phyloP scores from a whole-genome alignment of 2,797 vertebrate species.

The Buceros bicornis region DNA sequence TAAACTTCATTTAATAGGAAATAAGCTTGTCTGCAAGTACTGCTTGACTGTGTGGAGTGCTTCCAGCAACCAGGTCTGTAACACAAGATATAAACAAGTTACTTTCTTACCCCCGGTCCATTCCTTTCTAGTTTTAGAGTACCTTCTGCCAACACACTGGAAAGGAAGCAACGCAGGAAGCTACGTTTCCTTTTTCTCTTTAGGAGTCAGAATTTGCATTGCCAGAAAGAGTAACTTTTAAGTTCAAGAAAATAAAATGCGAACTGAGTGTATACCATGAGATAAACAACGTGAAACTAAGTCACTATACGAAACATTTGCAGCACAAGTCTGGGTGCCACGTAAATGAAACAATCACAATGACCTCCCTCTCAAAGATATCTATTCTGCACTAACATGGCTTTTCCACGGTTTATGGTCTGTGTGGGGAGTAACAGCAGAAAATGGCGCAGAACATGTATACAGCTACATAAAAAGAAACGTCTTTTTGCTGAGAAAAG shows the following conservation, averaged over 20 bases:
- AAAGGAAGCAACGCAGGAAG: constrained; percentile 70
- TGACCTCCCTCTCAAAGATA: not conserved
- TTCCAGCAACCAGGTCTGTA: constrained; percentile 55
- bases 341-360: not conserved
- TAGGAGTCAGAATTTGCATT: constrained; percentile 32
- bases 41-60: constrained; percentile 25
- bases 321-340: not conserved
- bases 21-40: constrained; percentile 11
- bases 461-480: not conserved
- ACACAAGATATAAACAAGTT: constrained; percentile 40
- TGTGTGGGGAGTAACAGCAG: not conserved
- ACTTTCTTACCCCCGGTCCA: not conserved
- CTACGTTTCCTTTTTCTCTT: constrained; percentile 42
- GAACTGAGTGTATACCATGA: not conserved
- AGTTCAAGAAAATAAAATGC: constrained; percentile 29
- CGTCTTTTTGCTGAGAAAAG: not conserved
- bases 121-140: constrained; percentile 8
- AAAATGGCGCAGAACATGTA: not conserved
- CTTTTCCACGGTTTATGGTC: not conserved
- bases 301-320: not conserved
- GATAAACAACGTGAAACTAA: not conserved
- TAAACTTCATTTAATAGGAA: constrained; percentile 50
- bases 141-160: constrained; percentile 9
- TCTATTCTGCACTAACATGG: not conserved
- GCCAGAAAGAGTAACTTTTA: constrained; percentile 24